Conservation (phyloP, 1,140 invertebrate species). For the Oncopodura yosiiana region DNA sequence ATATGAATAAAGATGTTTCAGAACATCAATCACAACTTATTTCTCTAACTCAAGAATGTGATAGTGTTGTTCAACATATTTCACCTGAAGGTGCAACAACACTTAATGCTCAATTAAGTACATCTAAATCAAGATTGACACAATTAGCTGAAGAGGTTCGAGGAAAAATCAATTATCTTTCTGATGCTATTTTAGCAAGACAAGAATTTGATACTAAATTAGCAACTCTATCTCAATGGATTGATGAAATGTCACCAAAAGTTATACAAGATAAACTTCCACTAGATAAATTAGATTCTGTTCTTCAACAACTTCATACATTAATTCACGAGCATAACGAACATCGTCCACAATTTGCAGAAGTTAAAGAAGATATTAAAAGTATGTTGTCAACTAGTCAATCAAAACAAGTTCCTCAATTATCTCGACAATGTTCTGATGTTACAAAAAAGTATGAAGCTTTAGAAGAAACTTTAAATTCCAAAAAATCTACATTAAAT, state of each 20-base stretch:
- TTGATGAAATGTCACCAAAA: slow-evolving; percentile 62
- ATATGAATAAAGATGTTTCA: slow-evolving; percentile 50
- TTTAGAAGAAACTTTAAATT: slow-evolving; percentile 60
- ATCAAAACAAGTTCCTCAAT: slow-evolving; percentile 56
- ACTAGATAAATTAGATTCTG: slow-evolving; percentile 64
- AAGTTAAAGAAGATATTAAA: slow-evolving; percentile 72
- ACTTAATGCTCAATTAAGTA: slow-evolving; percentile 58
- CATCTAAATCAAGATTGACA: slow-evolving; percentile 60
- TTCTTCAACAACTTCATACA: slow-evolving; percentile 65
- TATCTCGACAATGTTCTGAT: slow-evolving; percentile 62
- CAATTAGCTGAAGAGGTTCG: slow-evolving; percentile 60
- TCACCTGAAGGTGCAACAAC: slow-evolving; percentile 61
- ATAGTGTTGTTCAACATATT: slow-evolving; percentile 62
- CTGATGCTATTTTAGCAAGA: slow-evolving; percentile 63
- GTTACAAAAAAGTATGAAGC: slow-evolving; percentile 63
- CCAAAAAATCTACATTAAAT: slow-evolving; percentile 63
- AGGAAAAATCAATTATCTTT: slow-evolving; percentile 62
- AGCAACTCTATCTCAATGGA: slow-evolving; percentile 71
- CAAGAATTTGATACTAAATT: slow-evolving; percentile 78
- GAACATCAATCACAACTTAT: slow-evolving; percentile 71
- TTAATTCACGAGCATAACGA: slow-evolving; percentile 70
- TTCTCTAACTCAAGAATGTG: slow-evolving; percentile 62
- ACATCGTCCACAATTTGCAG: slow-evolving; percentile 59
- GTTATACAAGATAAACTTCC: slow-evolving; percentile 67
- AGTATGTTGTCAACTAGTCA: slow-evolving; percentile 56